phyloP scores from a whole-genome alignment of 2,797 vertebrate genomes.

The Acanthurus tractus region DNA sequence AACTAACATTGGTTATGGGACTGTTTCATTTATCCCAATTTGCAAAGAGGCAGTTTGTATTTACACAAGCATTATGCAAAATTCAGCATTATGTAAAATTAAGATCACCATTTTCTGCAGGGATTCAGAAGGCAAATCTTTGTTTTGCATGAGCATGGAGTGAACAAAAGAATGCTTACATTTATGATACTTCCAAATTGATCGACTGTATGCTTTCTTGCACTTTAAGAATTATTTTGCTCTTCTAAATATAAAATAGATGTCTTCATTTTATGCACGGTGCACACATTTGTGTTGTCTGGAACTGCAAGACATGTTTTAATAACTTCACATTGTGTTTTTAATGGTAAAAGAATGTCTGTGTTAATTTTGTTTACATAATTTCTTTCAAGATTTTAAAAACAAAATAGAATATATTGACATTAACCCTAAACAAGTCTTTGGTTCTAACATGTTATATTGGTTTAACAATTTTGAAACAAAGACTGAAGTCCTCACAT shows the following conservation, averaged over 20 bases:
- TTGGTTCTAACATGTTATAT: neutral
- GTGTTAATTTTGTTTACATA: neutral
- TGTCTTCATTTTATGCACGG: neutral
- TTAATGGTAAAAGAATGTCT: neutral
- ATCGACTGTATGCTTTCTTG: neutral
- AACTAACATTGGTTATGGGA: conserved; percentile 25
- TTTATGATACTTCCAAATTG: neutral
- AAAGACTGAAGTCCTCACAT: no score
- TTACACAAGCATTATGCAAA: conserved; percentile 11
- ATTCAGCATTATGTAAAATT: conserved; percentile 35
- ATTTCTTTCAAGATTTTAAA: neutral
- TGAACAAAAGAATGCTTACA: conserved; percentile 18
- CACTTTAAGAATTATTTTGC: neutral
- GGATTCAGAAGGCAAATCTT: conserved; percentile 26
- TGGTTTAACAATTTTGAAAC: no score
- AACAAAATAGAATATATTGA: neutral
- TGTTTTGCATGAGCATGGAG: neutral
- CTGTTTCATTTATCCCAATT: conserved; percentile 31
- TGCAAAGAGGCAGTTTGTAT: conserved; percentile 16
- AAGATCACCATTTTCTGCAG: conserved; percentile 19
- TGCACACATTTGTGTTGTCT: neutral
- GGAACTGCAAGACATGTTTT: neutral
- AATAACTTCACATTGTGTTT: conserved; percentile 12
- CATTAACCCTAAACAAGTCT: neutral
- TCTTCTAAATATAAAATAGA: neutral